phyloP scores from a whole-genome alignment of 1,140 invertebrate species.

The Psilanteris sp. region DNA sequence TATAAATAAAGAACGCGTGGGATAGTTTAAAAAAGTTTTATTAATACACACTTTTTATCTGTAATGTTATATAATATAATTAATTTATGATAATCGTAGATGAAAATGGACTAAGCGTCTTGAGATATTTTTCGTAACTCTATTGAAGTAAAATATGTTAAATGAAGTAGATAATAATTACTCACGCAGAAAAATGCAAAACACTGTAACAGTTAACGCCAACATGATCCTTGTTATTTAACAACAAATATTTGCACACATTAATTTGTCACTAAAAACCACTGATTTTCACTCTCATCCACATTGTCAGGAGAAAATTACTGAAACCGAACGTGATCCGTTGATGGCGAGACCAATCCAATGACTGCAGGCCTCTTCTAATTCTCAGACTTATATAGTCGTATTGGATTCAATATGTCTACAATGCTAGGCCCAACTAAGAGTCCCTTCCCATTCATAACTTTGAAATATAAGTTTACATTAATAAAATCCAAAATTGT shows the following conservation, averaged over 20 bases:
- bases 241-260: neutral
- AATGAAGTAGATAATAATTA: neutral
- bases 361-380: slow-evolving; percentile 48
- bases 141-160: neutral
- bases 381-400: slow-evolving; percentile 50
- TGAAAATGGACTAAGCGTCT: too few relatives aligned
- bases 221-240: slow-evolving; percentile 9
- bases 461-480: too few relatives aligned
- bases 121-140: too few relatives aligned
- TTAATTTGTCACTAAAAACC: slow-evolving; percentile 20
- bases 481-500: too few relatives aligned
- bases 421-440: slow-evolving; percentile 31
- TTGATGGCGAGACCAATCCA: slow-evolving; percentile 28
- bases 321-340: slow-evolving; percentile 24
- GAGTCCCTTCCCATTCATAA: slow-evolving; percentile 9
- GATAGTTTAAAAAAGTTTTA: too few relatives aligned
- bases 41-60: too few relatives aligned
- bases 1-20: too few relatives aligned
- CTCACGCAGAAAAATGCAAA: slow-evolving; percentile 13
- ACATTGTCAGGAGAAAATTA: slow-evolving; percentile 27
- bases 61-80: too few relatives aligned
- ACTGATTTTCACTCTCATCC: slow-evolving; percentile 15
- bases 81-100: too few relatives aligned
- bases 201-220: slow-evolving; percentile 7
- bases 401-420: slow-evolving; percentile 33